Percentiles rank a stretch among this genome's conserved stretches.
Conservation (phyloP, 2,113 vertebrate genomes). For the Ochotona princeps region DNA sequence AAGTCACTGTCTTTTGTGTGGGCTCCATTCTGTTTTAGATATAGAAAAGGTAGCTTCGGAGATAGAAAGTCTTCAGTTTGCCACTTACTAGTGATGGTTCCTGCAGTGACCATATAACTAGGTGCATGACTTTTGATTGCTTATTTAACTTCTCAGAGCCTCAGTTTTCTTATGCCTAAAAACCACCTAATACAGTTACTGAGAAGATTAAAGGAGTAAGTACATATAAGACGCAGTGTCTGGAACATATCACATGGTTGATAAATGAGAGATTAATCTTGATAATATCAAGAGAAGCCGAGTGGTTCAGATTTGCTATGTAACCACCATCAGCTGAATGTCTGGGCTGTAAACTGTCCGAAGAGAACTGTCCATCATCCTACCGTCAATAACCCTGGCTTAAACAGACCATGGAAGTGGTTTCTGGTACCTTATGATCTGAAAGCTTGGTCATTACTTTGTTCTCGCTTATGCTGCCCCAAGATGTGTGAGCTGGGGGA, state of each 20-base stretch:
- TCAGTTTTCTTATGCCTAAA: slow-evolving; percentile 23
- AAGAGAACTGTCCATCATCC: background rate
- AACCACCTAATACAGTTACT: slow-evolving; percentile 29
- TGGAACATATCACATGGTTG: slow-evolving; percentile 20
- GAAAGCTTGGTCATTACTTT: background rate
- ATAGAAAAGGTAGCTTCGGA: background rate
- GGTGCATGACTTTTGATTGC: slow-evolving; percentile 27
- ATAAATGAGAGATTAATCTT: background rate
- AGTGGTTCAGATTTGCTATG: background rate
- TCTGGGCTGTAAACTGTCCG: background rate
- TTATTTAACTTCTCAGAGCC: background rate
- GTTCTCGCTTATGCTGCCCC: background rate
- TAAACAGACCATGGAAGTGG: background rate
- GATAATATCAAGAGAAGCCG: background rate
- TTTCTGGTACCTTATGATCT: background rate
- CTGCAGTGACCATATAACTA: too few relatives aligned
- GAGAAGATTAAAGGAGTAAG: slow-evolving; percentile 30
- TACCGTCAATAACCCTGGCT: background rate
- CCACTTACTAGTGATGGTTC: background rate
- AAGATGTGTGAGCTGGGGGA: background rate
- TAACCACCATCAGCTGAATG: background rate
- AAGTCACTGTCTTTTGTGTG: slow-evolving; percentile 10
- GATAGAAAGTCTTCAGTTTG: background rate
- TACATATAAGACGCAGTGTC: background rate
- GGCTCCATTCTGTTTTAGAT: background rate